Conservation (phyloP, 37 sponge, comb jelly and placozoan genomes). For the Chondrilla cf. caribensis region DNA sequence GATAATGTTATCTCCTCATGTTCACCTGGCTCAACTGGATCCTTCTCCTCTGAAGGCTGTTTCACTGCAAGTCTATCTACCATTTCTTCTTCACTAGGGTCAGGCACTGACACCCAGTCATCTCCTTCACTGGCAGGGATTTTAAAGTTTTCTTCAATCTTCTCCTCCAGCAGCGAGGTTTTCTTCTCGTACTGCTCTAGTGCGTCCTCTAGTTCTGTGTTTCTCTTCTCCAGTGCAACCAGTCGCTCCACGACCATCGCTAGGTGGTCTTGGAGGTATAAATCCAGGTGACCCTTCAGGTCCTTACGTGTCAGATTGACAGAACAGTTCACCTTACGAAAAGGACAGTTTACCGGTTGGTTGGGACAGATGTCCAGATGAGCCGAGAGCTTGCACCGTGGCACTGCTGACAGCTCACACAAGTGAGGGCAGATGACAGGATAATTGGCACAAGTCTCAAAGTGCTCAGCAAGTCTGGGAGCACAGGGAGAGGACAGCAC, state of each 20-base stretch:
- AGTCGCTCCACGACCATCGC: not conserved
- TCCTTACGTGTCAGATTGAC: not conserved
- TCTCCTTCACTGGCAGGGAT: too few species aligned
- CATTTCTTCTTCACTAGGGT: too few species aligned
- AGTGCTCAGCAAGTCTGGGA: slow-evolving; percentile 3
- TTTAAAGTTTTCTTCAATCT: too few species aligned
- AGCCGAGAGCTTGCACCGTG: not conserved
- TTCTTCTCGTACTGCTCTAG: not conserved
- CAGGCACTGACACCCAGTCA: too few species aligned
- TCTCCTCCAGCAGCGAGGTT: not conserved
- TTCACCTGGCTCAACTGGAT: too few species aligned
- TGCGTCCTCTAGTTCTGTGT: not conserved
- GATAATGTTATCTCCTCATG: too few species aligned
- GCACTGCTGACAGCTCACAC: not conserved
- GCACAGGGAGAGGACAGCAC: too few species aligned
- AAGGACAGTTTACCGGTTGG: slow-evolving; percentile 12
- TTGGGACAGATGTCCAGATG: slow-evolving; percentile 10
- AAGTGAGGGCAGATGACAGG: not conserved
- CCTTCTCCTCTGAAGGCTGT: too few species aligned
- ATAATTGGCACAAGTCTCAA: not conserved
- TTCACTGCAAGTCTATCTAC: too few species aligned
- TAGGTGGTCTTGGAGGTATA: not conserved
- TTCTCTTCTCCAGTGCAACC: not conserved
- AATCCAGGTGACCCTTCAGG: slow-evolving; percentile 2
- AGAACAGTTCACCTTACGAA: not conserved